Conservation (phyloP, 2,888 invertebrate species). For the Eretmocerus hayati region DNA sequence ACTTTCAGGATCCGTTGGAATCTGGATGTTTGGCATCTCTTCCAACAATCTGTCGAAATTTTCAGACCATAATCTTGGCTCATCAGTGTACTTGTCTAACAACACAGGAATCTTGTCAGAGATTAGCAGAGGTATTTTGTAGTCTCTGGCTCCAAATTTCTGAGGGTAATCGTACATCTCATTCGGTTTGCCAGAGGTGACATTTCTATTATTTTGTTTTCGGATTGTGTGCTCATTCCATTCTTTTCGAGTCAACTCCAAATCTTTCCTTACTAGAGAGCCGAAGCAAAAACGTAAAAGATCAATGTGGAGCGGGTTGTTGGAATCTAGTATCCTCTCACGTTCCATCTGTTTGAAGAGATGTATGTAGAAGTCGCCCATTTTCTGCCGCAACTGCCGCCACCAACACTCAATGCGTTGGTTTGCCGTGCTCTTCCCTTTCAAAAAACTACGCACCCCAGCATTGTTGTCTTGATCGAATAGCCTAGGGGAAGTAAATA, state of each 20-base stretch:
- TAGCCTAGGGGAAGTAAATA: too few species aligned
- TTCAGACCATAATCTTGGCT: not conserved
- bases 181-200: not conserved
- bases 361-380: conserved; percentile 16
- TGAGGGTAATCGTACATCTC: too few species aligned
- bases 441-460: conserved; percentile 6
- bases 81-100: not conserved
- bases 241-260: conserved; percentile 4
- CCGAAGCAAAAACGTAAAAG: conserved; percentile 13
- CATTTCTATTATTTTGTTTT: conserved; percentile 4
- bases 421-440: conserved; percentile 14
- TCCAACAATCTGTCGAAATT: not conserved
- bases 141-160: not conserved
- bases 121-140: not conserved
- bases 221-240: conserved; percentile 10
- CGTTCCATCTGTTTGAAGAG: conserved; percentile 16
- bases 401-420: conserved; percentile 16
- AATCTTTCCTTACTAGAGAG: conserved; percentile 4
- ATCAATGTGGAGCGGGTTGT: conserved; percentile 6
- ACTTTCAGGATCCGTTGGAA: not conserved
- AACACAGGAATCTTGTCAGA: not conserved
- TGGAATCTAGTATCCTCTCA: conserved; percentile 1
- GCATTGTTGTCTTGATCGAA: too few species aligned
- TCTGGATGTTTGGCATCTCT: not conserved
- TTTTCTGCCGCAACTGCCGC: conserved; percentile 9